Base-by-base conservation (phyloP, 1,140 invertebrate species). In the Bombus confusus region DNA sequence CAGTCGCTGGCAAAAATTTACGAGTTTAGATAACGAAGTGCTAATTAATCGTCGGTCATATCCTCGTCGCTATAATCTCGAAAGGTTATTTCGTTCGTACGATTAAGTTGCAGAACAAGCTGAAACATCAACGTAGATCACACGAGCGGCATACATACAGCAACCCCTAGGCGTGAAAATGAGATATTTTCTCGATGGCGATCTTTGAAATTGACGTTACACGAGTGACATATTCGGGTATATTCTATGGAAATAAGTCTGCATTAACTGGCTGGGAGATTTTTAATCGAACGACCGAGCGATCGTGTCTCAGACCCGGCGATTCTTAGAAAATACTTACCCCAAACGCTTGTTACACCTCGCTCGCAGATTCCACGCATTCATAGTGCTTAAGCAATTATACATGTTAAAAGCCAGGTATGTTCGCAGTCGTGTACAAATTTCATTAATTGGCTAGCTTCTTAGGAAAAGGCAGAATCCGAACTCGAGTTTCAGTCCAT, bases 1-100 rank as follows among this genome's bases (percentile, higher is more conserved):
- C 37, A 43, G 28, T 66, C 43, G 57, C 2, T 66, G 82, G 68
- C 5, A 85, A 76, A 71, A 74, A 85, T 87, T 87, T 85, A 84
- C 82, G 82, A 69, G 57, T 69, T 28, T 52, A 80, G 86, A 79
- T 84, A 74, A 80, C 68, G 22, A 66, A 79, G 86, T 85, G 71
- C 71, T 80, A 87, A 87, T 87, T 87, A 87, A 76, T 80, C 62
- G 69, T 12, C 62, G 86, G 66, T 85, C 87, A 80, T 86, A 86
- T 80, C 80, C 77, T 76, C 77, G 66, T 43, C 75, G 87, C 89
- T 90, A 76, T 8, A 68, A 87, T 87, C 82, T 73, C n/a, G 43
- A 43, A 43, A 57, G 81, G 66, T 84, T 57, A 41, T 47, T 69
- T 69, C 75, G 69, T 84, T 74, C 78, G 72, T 72, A 39, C 64